Conservation (phyloP, 2,113 vertebrate genomes). For the Poecilia latipinna region DNA sequence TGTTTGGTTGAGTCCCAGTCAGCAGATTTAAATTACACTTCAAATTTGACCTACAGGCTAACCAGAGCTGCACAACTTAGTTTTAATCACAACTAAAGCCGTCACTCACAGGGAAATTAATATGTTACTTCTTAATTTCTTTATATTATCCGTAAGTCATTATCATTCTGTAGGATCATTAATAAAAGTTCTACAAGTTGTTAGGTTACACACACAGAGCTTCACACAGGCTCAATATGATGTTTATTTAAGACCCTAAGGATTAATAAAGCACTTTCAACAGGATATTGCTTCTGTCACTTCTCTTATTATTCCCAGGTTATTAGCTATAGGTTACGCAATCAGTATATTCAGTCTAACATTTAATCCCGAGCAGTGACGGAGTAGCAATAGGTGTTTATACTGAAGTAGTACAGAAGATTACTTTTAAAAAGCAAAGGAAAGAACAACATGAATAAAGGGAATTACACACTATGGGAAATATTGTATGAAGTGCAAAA, state of each 20-base stretch:
- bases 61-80: neutral
- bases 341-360: neutral
- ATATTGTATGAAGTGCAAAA: too few species aligned
- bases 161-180: neutral
- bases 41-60: neutral
- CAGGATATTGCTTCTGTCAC: neutral
- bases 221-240: neutral
- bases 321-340: neutral
- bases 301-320: neutral
- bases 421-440: neutral
- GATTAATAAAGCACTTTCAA: neutral
- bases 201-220: neutral
- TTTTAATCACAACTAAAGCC: neutral
- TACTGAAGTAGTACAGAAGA: neutral
- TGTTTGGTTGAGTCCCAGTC: neutral
- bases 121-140: neutral
- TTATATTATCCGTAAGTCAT: neutral
- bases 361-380: neutral
- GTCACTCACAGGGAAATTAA: neutral
- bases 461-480: neutral
- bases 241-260: neutral
- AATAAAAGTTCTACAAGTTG: neutral
- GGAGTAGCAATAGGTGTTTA: neutral
- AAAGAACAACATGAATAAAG: neutral
- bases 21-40: neutral